phyloP scores from a whole-genome alignment of 2,113 vertebrate species.

The Ctenomys sociabilis region DNA sequence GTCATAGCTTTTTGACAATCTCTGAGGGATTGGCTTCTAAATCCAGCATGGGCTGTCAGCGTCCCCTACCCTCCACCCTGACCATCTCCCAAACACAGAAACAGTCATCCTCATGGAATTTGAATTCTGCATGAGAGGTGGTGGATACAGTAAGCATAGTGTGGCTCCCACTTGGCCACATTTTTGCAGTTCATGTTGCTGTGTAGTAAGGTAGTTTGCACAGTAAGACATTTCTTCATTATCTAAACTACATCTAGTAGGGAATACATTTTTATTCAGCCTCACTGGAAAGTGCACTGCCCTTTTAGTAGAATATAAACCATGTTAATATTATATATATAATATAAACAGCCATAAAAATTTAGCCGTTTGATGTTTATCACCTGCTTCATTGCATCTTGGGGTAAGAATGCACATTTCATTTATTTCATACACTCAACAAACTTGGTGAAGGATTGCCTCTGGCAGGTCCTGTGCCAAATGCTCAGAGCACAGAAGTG shows the following conservation, averaged over 20 bases:
- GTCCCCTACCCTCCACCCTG: not conserved
- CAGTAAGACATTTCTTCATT: not conserved
- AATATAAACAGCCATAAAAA: not conserved
- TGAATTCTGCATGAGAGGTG: not conserved
- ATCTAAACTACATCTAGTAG: not conserved
- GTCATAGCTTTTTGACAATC: not conserved
- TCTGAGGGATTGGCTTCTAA: not conserved
- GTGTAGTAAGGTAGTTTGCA: not conserved
- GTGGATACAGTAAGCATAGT: conserved; percentile 26
- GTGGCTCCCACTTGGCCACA: not conserved
- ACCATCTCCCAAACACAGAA: not conserved
- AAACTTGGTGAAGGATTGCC: not conserved
- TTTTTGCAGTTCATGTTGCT: conserved; percentile 35
- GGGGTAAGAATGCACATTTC: not conserved
- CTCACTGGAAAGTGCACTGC: not conserved
- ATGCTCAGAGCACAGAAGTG: not conserved
- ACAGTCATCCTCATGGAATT: not conserved
- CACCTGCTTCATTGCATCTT: not conserved
- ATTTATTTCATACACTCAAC: not conserved
- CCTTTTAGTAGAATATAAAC: not conserved
- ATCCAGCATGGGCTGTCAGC: not conserved
- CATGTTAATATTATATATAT: not conserved
- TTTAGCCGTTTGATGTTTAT: not conserved
- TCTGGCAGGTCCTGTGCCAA: not conserved
- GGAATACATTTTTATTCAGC: not conserved